These are phyloP conservation scores for Porites cylindrica DNA, from an alignment of 92 coral and sea anemone genomes.

Conservation along the genomic window DNA sequence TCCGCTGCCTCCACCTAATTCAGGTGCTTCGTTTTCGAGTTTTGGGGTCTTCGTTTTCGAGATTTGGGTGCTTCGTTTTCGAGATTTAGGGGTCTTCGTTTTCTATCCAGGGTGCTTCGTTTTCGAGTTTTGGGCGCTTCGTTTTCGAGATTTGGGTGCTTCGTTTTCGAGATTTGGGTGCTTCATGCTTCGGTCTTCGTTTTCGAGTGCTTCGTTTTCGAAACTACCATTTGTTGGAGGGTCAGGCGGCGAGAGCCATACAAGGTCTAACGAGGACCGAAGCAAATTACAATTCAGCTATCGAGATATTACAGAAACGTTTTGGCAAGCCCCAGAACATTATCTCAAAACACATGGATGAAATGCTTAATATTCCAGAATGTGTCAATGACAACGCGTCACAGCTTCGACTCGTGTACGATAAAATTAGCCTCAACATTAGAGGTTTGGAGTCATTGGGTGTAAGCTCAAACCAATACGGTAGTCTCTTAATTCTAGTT, in stretches of 20 bases:
- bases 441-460: conserved; percentile 63
- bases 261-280: conserved; percentile 33
- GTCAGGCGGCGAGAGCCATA: conserved; percentile 48
- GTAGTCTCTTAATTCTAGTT: conserved; percentile 62
- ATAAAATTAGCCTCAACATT: conserved; percentile 49
- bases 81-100: too few species aligned
- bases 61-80: too few species aligned
- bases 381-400: conserved; percentile 44
- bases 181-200: too few species aligned
- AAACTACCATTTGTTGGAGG: neutral
- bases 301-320: conserved; percentile 46
- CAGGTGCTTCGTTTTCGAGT: too few species aligned
- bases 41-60: too few species aligned
- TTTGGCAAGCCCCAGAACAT: conserved; percentile 62
- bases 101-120: too few species aligned
- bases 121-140: too few species aligned
- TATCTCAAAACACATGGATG: conserved; percentile 59
- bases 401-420: conserved; percentile 59
- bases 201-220: too few species aligned
- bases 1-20: too few species aligned
- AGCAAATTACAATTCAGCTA: conserved; percentile 43
- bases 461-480: conserved; percentile 47
- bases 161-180: too few species aligned
- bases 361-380: conserved; percentile 61
- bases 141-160: too few species aligned